Base-by-base conservation (phyloP, 2,888 invertebrate species). In the Mesorhabditis sp. region DNA sequence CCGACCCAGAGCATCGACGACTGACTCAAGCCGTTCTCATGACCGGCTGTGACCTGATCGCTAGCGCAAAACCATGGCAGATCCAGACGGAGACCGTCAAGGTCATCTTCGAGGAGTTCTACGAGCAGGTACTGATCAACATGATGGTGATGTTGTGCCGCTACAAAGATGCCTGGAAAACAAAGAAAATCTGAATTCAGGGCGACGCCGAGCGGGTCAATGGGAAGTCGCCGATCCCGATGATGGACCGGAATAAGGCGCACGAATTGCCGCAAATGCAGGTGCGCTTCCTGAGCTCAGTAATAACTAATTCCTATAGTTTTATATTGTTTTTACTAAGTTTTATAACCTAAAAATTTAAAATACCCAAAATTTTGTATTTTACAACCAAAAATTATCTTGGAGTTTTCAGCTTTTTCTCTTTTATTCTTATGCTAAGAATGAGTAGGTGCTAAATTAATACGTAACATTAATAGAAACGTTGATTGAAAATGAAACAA, bases 61-160 rank as follows among this genome's bases (percentile, higher is more conserved):
- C 93, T 0, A 91, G 92, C 77, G 91, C 92, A 0, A 93, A 93
- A 85, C 92, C 92, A 1, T 93, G 93, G 92, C 89, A 91, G 43
- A 89, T 92, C 3, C 93, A 93, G 87, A 90, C 90, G 41, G 90
- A 92, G 83, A 92, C 95, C 0, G 92, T 92, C 2, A 90, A 90
- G 83, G 91, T 92, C 5, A 93, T 93, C 69, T 92, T 92, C 83
- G 91, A 92, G 82, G 92, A 92, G 86, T 92, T 92, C 85, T 92
- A 92, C 82, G 91, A 91, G 74, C 92, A 92, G 78, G 89, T 89
- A 5, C 28, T 28, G 28, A 28, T 28, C 28, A 28, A 28, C 28
- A 28, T 28, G 28, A 28, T 28, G 1, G 28, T 28, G 28, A 28
- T 28, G 28, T 28, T 28, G 28, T 28, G 28, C 28, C 28, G 28